A percentile compares a stretch with the other conserved stretches of the same genome.
Evolutionary conservation across 2,113 vertebrate genomes (phyloP).

Genomic region (Dicrurus megarhynchus): DNA sequence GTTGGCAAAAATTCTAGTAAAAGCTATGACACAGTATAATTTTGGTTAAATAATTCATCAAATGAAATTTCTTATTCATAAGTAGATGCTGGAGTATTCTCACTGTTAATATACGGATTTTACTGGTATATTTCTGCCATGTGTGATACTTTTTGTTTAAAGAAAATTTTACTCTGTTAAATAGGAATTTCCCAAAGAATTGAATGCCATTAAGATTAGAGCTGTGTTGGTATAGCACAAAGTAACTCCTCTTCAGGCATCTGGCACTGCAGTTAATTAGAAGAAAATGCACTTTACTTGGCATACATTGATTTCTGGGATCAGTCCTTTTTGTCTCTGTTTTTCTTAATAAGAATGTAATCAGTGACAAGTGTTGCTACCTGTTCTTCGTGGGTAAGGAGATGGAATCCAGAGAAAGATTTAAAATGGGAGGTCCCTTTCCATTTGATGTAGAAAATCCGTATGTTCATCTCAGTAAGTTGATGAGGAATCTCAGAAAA

Average conservation of each 20-base stretch:
- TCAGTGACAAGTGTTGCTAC: not conserved
- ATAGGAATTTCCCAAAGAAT: conserved; percentile 81
- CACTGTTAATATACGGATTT: not conserved
- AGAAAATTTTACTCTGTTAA: not conserved
- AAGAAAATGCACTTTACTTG: conserved; percentile 75
- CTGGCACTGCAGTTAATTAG: conserved; percentile 74
- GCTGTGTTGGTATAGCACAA: conserved; percentile 74
- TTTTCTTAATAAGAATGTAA: not conserved
- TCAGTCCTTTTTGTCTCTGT: not conserved
- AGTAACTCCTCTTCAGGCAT: conserved; percentile 77
- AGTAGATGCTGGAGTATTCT: not conserved
- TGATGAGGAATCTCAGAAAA: conserved; percentile 37
- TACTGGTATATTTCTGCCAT: not conserved
- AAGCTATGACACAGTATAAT: not conserved
- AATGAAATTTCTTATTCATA: not conserved
- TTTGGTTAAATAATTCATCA: not conserved
- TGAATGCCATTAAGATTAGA: conserved; percentile 77
- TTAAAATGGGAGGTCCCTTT: conserved; percentile 73
- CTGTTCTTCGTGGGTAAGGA: conserved; percentile 71
- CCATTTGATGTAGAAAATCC: conserved; percentile 65
- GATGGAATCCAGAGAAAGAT: conserved; percentile 76
- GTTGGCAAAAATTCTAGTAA: not conserved
- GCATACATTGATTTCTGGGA: conserved; percentile 45
- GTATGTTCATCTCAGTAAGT: conserved; percentile 74
- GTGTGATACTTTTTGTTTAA: not conserved